These are phyloP conservation scores for Camelus dromedarius DNA, from an alignment of 2,113 vertebrate genomes.

Conservation along the genomic window DNA sequence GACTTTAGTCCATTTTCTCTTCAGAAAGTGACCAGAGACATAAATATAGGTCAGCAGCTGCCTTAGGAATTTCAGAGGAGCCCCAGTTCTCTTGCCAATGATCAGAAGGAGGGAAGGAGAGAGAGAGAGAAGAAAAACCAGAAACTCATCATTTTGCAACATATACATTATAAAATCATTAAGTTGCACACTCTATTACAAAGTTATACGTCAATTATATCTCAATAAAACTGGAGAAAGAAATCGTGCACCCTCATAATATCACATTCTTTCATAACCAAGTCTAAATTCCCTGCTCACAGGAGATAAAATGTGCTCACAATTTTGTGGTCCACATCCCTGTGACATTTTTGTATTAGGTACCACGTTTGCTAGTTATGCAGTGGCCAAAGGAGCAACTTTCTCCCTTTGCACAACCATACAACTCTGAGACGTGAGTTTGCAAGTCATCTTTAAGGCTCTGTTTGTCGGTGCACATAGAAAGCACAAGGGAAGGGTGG, in stretches of 20 bases:
- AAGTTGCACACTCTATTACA: neutral
- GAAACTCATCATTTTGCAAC: neutral
- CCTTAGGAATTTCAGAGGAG: neutral
- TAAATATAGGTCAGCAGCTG: neutral
- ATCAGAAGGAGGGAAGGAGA: neutral
- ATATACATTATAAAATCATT: neutral
- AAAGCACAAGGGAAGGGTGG: neutral
- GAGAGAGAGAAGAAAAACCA: neutral
- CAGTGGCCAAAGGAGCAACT: neutral
- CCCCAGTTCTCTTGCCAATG: neutral
- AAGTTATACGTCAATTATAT: neutral
- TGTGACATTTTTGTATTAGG: neutral
- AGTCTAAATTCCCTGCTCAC: neutral
- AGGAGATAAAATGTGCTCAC: neutral
- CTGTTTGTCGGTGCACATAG: neutral
- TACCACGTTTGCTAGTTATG: neutral
- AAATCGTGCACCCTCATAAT: no score
- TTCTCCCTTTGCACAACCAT: neutral
- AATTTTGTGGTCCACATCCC: neutral
- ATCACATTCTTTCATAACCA: neutral
- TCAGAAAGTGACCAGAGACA: neutral
- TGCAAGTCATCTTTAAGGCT: neutral
- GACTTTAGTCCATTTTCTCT: neutral
- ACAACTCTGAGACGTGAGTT: neutral
- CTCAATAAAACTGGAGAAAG: neutral